Base-by-base conservation (phyloP, 2,888 invertebrate genomes). In the Deilephila porcellus region DNA sequence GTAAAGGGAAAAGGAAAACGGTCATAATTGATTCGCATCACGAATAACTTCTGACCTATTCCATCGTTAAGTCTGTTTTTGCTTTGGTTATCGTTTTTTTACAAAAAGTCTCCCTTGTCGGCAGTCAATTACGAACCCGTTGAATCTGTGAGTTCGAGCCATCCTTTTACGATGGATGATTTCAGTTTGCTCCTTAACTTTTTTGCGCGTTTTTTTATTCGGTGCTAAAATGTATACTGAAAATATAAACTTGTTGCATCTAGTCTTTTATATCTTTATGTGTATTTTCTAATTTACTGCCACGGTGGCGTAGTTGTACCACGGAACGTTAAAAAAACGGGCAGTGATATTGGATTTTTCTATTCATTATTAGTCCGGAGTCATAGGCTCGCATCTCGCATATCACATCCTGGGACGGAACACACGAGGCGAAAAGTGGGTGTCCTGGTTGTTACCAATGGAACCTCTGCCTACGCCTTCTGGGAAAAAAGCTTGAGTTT, bases 21-120 rank as follows among this genome's bases (percentile, higher is more conserved):
- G 60, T 74, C 60, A 71, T 77, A 78, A 78, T 78, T 76, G 60
- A 80, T 80, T 80, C 80, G 34, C 71, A 74, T 77, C 80, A 79
- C 80, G 79, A 75, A 76, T 74, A 73, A 73, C 75, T 74, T 77
- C 76, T 74, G 74, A 76, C 75, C 78, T 77, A 72, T 74, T 76
- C 56, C 70, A 53, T 73, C 70, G 70, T 70, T 73, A 72, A 63
- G 37, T 72, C 32, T 53, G 52, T 25, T 72, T 63, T 53, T 63
- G 29, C 53, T 71, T 52, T 29, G 60, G 37, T n/a, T 32, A 53
- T 32, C 32, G 52, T 56, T 63, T 72, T 70, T 52, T 63, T 56
- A 20, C 17, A 53, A 72, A 63, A 56, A 56, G n/a, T 20, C 20
- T 37, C 32, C 52, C 64, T 67, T 67, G 45, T 45, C 45, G 45